These are phyloP conservation scores for Cephus nigrinus DNA, from an alignment of 2,888 invertebrate species.

Conservation along the genomic window DNA sequence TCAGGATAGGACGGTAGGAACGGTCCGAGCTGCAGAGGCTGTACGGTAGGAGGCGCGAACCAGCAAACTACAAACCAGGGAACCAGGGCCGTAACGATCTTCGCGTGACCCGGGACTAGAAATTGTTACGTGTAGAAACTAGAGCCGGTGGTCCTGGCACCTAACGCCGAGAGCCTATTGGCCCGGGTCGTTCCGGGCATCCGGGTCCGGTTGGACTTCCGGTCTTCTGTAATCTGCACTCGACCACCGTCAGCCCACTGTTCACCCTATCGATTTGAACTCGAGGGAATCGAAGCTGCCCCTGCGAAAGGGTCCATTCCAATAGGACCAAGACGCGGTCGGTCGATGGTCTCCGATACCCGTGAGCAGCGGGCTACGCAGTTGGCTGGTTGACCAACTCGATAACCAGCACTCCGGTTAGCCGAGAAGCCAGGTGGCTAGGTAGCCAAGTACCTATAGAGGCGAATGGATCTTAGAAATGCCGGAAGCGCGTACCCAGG, in stretches of 20 bases:
- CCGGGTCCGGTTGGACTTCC: not conserved
- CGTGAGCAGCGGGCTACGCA: no score
- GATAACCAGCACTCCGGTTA: not conserved
- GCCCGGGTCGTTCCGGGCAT: not conserved
- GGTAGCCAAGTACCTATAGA: not conserved
- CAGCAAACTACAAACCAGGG: no score
- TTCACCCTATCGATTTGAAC: not conserved
- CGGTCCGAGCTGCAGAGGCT: not conserved
- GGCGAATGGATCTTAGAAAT: not conserved
- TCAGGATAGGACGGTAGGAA: not conserved
- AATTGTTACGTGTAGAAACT: not conserved
- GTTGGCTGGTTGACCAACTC: not conserved
- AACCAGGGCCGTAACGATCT: not conserved
- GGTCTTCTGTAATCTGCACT: not conserved
- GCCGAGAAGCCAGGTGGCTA: not conserved
- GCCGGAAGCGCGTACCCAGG: not conserved
- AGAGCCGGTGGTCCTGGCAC: not conserved
- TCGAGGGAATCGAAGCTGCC: not conserved
- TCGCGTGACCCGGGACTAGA: not conserved
- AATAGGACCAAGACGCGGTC: no score
- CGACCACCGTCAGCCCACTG: not conserved
- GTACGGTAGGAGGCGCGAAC: not conserved
- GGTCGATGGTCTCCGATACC: no score
- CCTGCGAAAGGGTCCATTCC: no score
- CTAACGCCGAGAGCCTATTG: not conserved